Base-by-base conservation (phyloP, 92 coral and sea anemone species). In the Umimayanthus kanabou region DNA sequence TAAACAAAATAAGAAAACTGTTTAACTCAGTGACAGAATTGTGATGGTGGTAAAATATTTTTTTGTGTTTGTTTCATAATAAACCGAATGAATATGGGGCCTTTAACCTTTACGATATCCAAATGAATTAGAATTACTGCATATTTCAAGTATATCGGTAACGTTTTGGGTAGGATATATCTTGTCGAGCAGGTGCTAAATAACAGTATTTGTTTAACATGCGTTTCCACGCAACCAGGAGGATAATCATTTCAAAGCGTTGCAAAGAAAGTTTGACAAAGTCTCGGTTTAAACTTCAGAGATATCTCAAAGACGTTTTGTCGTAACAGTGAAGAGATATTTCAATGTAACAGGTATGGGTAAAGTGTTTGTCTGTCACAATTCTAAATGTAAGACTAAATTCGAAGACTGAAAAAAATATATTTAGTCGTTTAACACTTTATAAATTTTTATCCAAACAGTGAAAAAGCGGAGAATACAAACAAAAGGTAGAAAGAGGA, bases 151-250 rank as follows among this genome's bases (percentile, higher is more conserved):
- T 28, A 4, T 37, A 8, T 28, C 26, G 77, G 25, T 43, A 6
- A 39, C 25, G 79, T 29, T 10, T 39, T 8, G 39, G 25, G n/a
- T 5, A 37, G 61, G 29, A 45, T n/a, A 11, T 14, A 53, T 33
- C 8, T 53, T 53, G 33, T 42, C 33, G 39, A 81, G 85, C 85
- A 81, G 85, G 76, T 81, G 85, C 16, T 39, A 37, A 42, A 77
- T n/a, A 8, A 9, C 20, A 25, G 6, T n/a, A 20, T 81, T 81
- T 81, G 39, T 81, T 81, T 81, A 81, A 76, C 30, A 64, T 25
- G 33, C 53, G 76, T 66, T 64, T 45, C 85, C 28, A 26, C 9
- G 85, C 28, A 39, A 81, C 75, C 75, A 25, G 18, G 25, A 37
- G 40, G 7, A 23, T 66, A 37, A 11, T 22, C 0, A 26, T 66